Conservation (phyloP, 2,797 vertebrate species). For the Tachyglossus aculeatus region DNA sequence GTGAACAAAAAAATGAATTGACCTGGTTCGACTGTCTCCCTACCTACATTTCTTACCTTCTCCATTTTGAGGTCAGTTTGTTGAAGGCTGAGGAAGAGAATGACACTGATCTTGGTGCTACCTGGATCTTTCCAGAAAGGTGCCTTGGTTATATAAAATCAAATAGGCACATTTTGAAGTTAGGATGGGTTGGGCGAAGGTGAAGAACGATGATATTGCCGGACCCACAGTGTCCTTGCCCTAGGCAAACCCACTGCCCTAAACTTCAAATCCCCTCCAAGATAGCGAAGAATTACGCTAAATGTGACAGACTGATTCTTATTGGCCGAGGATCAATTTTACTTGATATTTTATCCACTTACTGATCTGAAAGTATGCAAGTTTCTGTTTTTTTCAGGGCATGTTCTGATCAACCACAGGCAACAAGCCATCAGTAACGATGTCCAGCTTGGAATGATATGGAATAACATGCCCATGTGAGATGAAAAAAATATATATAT, state of each 20-base stretch:
- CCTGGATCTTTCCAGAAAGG: constrained; percentile 10
- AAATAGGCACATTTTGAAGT: too few relatives aligned
- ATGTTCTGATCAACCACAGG: not conserved
- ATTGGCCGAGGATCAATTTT: too few relatives aligned
- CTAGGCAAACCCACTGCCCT: not conserved
- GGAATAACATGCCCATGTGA: constrained; percentile 3
- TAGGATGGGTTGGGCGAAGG: too few relatives aligned
- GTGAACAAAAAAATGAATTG: not conserved
- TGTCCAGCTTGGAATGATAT: not conserved
- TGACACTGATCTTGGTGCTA: constrained; percentile 9
- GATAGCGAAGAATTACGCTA: not conserved
- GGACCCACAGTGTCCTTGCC: too few relatives aligned
- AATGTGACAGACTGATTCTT: too few relatives aligned
- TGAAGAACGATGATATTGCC: too few relatives aligned
- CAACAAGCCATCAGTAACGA: not conserved
- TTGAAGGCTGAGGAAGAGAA: constrained; percentile 14
- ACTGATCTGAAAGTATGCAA: too few relatives aligned
- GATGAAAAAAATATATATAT: too few relatives aligned
- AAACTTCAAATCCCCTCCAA: not conserved
- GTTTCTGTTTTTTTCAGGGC: not conserved
- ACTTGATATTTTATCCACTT: too few relatives aligned
- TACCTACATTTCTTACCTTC: not conserved
- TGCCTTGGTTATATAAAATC: too few relatives aligned
- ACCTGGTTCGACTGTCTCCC: not conserved
- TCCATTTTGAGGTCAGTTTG: not conserved